Base-by-base conservation (phyloP, 1,140 invertebrate genomes). In the Drosophila equinoxialis region DNA sequence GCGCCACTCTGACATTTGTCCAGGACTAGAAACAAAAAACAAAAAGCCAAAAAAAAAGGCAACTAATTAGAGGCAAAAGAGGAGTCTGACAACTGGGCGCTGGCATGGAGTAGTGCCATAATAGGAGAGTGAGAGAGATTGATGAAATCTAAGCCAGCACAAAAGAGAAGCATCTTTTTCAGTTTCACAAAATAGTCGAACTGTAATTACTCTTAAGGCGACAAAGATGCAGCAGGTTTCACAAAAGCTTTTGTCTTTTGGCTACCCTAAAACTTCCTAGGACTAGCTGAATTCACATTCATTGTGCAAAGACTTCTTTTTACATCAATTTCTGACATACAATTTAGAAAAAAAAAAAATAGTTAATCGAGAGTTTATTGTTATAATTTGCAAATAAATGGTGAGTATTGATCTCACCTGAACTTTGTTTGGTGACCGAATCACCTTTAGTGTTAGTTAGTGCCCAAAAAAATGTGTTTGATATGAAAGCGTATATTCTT, bases 1-100 rank as follows among this genome's bases (percentile, higher is more conserved):
- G 84, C 76, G 73, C 39, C 57, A 20, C 14, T 23, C 61, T 69
- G 72, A 75, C 84, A 87, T 74, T 76, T 57, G 67, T 57, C 67
- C 67, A 69, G 13, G 41, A 45, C 41, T 63, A 48, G 48, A 17
- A 68, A 70, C 37, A 79, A 42, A 37, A n/a, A 59, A 26, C 20
- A 30, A 17, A 39, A 33, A 51, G 30, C 33, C 41, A 48, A 55
- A 71, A 65, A 65, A 72, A 79, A 79, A 83, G 84, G 76, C 84
- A 83, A 83, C 84, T 86, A 86, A 86, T 86, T 86, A 86, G 76
- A 71, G 68, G 35, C 74, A 76, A 76, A 51, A 51, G 45, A 8
- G 45, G 45, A 48, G 45, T 48, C 14, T 17, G 14, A 17, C 14
- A 51, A 51, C 45, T 51, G 45, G 45, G 45, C 8, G 45, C 17